Evolutionary conservation across 1,140 invertebrate genomes (phyloP).

Genomic region (Tetramorium simillimum): DNA sequence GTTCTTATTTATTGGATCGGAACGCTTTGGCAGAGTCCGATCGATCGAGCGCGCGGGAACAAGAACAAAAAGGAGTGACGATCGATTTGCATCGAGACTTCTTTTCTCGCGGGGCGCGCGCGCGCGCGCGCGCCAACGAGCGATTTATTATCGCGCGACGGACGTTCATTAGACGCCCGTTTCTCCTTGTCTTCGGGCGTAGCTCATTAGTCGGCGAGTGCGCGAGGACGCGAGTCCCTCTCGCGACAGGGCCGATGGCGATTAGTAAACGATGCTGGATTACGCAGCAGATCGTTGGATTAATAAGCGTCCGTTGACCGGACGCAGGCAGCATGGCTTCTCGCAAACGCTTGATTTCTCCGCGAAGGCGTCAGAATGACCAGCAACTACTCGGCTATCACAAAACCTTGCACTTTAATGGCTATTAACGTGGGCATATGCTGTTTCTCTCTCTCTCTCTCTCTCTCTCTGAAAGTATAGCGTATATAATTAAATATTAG

Average conservation of each 20-base stretch:
- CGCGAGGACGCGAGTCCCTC: not conserved
- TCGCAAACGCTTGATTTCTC: conserved; percentile 27
- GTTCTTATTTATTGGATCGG: conserved; percentile 67
- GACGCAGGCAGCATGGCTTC: not conserved
- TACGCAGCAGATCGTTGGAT: conserved; percentile 54
- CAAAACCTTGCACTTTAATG: conserved; percentile 16
- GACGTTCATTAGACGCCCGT: conserved; percentile 30
- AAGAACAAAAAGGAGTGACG: not conserved
- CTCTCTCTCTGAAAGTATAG: not conserved
- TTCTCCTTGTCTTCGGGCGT: conserved; percentile 42
- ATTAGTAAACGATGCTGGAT: conserved; percentile 51
- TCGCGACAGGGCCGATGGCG: conserved; percentile 4
- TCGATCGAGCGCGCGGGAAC: conserved; percentile 36
- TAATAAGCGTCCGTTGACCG: conserved; percentile 52
- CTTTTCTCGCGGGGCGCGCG: not conserved
- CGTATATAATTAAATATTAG: conserved; percentile 12
- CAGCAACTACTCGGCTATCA: not conserved
- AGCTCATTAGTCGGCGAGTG: conserved; percentile 31
- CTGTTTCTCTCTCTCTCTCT: not conserved
- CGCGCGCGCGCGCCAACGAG: not conserved
- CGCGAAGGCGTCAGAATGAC: conserved; percentile 37
- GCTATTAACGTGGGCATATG: not conserved
- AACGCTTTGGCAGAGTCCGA: conserved; percentile 53
- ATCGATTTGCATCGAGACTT: conserved; percentile 34
- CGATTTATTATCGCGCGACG: conserved; percentile 40